Evolutionary conservation across 2,797 vertebrate genomes (phyloP).

Genomic region (Halcyon leucocephala): DNA sequence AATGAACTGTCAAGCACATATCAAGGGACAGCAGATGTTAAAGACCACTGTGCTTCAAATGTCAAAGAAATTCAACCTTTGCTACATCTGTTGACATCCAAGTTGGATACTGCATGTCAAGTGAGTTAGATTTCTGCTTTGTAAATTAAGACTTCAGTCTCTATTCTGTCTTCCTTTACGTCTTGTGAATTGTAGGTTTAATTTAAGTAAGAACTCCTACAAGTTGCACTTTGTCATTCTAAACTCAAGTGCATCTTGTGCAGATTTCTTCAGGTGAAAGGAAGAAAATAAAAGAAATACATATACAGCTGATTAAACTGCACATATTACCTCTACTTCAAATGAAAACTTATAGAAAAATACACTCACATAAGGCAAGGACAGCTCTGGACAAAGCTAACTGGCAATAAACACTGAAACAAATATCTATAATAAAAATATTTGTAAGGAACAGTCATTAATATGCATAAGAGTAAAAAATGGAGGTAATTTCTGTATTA

Average conservation of each 20-base stretch:
- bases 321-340: neutral
- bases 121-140: neutral
- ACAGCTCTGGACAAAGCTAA: neutral
- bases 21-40: slow-evolving; percentile 59
- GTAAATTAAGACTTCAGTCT: neutral
- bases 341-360: neutral
- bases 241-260: neutral
- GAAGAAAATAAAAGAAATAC: neutral
- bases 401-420: neutral
- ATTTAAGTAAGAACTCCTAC: neutral
- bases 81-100: slow-evolving; percentile 57
- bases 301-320: neutral
- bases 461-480: neutral
- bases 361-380: accelerated
- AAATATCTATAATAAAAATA: neutral
- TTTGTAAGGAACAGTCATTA: neutral
- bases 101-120: slow-evolving; percentile 36
- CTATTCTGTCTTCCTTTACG: neutral
- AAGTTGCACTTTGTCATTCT: neutral
- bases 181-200: neutral
- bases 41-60: slow-evolving; percentile 62
- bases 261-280: neutral
- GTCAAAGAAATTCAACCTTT: slow-evolving; percentile 62
- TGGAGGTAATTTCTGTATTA: neutral
- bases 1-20: slow-evolving; percentile 59